A percentile compares a stretch with the other conserved stretches of the same genome.
Conservation (phyloP, 2,888 invertebrate genomes). For the Diarsia rubi region DNA sequence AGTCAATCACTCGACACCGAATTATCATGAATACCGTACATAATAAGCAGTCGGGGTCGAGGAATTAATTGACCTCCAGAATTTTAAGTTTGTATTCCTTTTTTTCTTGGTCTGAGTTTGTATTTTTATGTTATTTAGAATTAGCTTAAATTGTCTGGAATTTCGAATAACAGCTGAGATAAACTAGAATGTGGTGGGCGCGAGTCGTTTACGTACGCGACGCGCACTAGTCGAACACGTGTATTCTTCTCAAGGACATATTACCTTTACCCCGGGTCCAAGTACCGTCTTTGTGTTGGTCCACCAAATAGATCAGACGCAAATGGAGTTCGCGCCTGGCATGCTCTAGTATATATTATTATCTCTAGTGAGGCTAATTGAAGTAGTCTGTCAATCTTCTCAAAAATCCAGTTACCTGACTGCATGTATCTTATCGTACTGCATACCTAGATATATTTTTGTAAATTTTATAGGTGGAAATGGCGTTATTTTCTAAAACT, state of each 20-base stretch:
- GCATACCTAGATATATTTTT: constrained; percentile 5
- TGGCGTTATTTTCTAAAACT: constrained; percentile 8
- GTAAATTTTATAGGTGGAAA: not conserved
- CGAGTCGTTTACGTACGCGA: too few species aligned
- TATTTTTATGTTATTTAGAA: too few species aligned
- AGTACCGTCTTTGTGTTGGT: not conserved
- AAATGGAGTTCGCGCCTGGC: not conserved
- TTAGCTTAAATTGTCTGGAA: not conserved
- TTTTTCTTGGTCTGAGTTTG: too few species aligned
- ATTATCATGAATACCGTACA: not conserved
- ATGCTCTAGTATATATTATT: not conserved
- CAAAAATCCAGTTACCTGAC: not conserved
- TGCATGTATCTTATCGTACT: constrained; percentile 18
- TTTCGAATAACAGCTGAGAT: not conserved
- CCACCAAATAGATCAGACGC: not conserved
- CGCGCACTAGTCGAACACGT: not conserved
- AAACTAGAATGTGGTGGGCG: not conserved
- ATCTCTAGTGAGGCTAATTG: not conserved
- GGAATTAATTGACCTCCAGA: constrained; percentile 3
- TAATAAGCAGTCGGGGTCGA: not conserved
- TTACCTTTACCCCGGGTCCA: not conserved
- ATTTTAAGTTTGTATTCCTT: constrained; percentile 46
- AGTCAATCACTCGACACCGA: constrained; percentile 3
- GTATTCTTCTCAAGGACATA: not conserved
- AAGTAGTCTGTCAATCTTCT: not conserved